Evolutionary conservation across 2,888 invertebrate genomes (phyloP), one percentile per base, ranked within the genome.

Genomic region (Sycophila texana): DNA sequence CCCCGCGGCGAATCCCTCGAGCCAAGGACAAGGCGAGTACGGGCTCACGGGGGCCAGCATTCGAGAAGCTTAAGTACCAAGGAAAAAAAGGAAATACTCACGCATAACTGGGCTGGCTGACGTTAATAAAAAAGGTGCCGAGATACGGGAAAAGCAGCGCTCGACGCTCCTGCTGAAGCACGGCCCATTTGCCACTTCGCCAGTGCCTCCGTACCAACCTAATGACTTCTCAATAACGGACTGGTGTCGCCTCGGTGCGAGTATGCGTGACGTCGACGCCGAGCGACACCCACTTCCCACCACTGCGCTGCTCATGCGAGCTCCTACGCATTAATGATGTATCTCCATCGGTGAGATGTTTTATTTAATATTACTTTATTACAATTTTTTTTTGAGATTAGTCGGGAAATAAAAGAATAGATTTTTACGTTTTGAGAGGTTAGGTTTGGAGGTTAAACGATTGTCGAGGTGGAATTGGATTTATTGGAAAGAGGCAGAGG

Each of bases 221-320:
- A 61, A 72, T 51, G 67, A 67, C n/a, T 58, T 30, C 39, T 39
- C 39, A 39, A 5, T 39, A 39, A 39, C 39, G 39, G 39, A 39
- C 39, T 39, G 39, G 39, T 39, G 39, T 39, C 39, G 39, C 39
- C 39, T 39, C 39, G 39, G 39, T 10, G 70, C 51, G 10, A 51
- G 61, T 49, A n/a, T n/a, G 55, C 12, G 72, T 79, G 79, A 79
- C 79, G 79, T 79, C 30, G 75, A 5, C 57, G 18, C 63, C 63
- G 51, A 74, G 70, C 81, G 81, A 81, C 81, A 81, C 81, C 81
- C 81, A 81, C 81, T 81, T 81, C 81, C 78, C 80, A 14, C 49
- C 4, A 78, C 81, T 72, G 51, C 78, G 53, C 22, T 63, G 18
- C 22, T 78, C 74, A 49, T 51, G 4, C n/a, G 22, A 1, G 16